phyloP scores from a whole-genome alignment of 2,113 vertebrate genomes.

The Triplophysa siluroides region DNA sequence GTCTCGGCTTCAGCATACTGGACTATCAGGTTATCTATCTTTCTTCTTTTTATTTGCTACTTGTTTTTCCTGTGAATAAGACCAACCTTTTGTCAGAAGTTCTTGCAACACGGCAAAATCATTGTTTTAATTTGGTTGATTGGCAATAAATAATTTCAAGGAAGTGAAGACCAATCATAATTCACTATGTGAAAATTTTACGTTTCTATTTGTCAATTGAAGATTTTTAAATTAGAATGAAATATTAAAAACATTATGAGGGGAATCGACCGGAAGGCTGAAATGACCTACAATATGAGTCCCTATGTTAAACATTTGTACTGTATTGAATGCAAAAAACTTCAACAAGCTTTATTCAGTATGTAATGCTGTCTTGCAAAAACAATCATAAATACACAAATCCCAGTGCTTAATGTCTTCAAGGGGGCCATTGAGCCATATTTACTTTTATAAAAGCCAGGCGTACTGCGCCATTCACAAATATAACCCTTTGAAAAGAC shows the following conservation, averaged over 20 bases:
- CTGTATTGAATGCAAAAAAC: too few species aligned
- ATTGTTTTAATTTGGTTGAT: too few species aligned
- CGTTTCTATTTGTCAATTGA: too few species aligned
- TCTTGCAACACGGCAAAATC: not conserved
- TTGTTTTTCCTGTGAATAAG: not conserved
- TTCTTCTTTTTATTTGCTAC: not conserved
- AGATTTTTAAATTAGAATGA: too few species aligned
- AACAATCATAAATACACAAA: conserved; percentile 15
- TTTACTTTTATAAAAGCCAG: conserved; percentile 4
- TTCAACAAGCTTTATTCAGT: too few species aligned
- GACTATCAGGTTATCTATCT: conserved; percentile 87
- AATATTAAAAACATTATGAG: too few species aligned
- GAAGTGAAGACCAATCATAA: not conserved
- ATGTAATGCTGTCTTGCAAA: not conserved
- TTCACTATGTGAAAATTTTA: not conserved
- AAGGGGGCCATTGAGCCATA: not conserved
- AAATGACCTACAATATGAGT: too few species aligned
- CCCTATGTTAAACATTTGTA: too few species aligned
- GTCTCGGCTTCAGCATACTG: conserved; percentile 96
- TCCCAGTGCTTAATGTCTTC: not conserved
- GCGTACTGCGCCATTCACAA: conserved; percentile 3
- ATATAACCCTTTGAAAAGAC: not conserved
- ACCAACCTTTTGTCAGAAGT: not conserved
- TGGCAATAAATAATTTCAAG: not conserved
- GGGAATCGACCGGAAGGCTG: too few species aligned